These are phyloP conservation scores for Styela clava DNA, from an alignment of 23 tunicate species.

Conservation along the genomic window DNA sequence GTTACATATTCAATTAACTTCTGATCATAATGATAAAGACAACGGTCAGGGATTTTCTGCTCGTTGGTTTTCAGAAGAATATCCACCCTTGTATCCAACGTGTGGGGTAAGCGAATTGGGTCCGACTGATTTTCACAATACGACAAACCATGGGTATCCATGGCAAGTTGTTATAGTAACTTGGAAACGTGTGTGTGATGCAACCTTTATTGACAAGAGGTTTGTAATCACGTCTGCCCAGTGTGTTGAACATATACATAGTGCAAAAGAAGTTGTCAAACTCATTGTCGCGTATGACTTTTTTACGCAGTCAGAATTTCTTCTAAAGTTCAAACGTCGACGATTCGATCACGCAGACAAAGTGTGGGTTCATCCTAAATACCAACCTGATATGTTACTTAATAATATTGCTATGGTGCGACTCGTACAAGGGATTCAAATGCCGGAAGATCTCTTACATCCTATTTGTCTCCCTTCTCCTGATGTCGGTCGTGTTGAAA, in stretches of 20 bases:
- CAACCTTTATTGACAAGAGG: slow-evolving; percentile 7
- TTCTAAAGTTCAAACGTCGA: neutral
- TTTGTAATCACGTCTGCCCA: slow-evolving; percentile 28
- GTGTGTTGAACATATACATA: slow-evolving; percentile 26
- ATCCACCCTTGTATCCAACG: neutral
- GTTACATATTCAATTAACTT: slow-evolving; percentile 9
- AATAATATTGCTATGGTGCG: slow-evolving; percentile 15
- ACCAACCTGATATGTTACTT: neutral
- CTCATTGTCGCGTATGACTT: neutral
- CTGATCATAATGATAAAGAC: slow-evolving; percentile 12
- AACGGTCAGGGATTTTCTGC: slow-evolving; percentile 31
- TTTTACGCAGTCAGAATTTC: neutral
- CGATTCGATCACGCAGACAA: neutral
- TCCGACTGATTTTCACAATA: neutral
- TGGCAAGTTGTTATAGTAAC: slow-evolving; percentile 34
- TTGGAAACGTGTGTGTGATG: slow-evolving; percentile 32
- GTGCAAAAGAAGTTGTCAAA: neutral
- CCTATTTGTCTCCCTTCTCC: slow-evolving; percentile 5
- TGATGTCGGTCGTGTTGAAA: neutral
- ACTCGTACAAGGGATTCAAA: neutral
- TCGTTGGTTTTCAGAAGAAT: slow-evolving; percentile 24
- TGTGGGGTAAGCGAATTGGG: slow-evolving; percentile 10
- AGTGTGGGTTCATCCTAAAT: slow-evolving; percentile 13
- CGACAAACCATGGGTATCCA: neutral
- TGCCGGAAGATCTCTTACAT: slow-evolving; percentile 1